These are phyloP conservation scores for Melanotaenia maccullochi DNA, from an alignment of 2,797 vertebrate genomes.

Conservation along the genomic window DNA sequence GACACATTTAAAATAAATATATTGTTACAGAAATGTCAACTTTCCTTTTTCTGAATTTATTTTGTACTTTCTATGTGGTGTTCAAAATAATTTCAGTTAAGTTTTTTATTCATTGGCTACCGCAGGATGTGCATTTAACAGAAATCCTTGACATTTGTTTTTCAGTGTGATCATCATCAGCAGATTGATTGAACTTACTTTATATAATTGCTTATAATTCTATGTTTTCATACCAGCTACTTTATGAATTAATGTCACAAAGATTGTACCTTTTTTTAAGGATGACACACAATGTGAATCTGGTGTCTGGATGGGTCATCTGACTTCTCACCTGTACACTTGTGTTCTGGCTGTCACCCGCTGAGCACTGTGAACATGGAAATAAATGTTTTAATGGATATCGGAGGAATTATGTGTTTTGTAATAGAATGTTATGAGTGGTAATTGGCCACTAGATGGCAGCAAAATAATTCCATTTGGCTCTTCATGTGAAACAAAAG, in stretches of 20 bases:
- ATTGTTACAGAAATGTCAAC: not conserved
- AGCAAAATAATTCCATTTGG: conserved; percentile 21
- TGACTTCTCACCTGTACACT: conserved; percentile 47
- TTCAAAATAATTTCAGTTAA: not conserved
- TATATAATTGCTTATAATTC: not conserved
- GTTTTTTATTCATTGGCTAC: not conserved
- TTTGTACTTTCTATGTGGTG: not conserved
- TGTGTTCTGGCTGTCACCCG: conserved; percentile 51
- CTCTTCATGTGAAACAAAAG: not conserved
- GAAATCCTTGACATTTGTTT: not conserved
- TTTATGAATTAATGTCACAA: not conserved
- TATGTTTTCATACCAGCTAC: conserved; percentile 3
- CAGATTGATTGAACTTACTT: not conserved
- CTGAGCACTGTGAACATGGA: conserved; percentile 69
- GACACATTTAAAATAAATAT: not conserved
- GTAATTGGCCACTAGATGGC: conserved; percentile 62
- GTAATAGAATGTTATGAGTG: not conserved
- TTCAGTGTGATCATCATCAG: not conserved
- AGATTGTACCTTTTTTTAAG: conserved; percentile 7
- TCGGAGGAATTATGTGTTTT: not conserved
- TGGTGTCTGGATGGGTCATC: conserved; percentile 8
- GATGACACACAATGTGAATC: conserved; percentile 9
- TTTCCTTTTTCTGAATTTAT: not conserved
- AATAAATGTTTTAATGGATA: conserved; percentile 55
- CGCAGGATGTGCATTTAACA: too few species aligned